These are phyloP conservation scores for Xiphorhynchus elegans DNA, from an alignment of 2,113 vertebrate genomes.

Conservation along the genomic window DNA sequence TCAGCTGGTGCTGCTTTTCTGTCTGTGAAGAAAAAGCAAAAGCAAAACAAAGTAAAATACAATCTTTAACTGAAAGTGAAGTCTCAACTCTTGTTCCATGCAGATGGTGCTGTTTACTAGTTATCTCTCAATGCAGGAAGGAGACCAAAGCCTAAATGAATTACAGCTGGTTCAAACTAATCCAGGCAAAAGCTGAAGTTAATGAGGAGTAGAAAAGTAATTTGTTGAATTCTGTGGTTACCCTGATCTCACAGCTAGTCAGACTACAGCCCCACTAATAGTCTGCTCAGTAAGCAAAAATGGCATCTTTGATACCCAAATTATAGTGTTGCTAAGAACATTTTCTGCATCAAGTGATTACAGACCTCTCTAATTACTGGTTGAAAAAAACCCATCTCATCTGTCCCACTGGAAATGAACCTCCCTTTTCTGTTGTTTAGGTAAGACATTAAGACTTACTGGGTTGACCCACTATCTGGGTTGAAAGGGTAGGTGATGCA, in stretches of 20 bases:
- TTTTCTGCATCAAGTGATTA: background rate
- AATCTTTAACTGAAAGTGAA: background rate
- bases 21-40: background rate
- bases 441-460: background rate
- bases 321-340: background rate
- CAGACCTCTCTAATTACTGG: background rate
- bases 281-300: background rate
- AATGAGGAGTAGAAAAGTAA: constrained; percentile 22
- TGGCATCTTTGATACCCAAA: background rate
- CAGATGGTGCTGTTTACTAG: constrained; percentile 59
- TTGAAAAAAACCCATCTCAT: background rate
- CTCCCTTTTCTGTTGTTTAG: background rate
- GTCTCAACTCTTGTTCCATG: background rate
- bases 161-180: constrained; percentile 38
- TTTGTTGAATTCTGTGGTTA: constrained; percentile 21
- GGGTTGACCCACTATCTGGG: background rate
- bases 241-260: background rate
- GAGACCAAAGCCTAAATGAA: constrained; percentile 24
- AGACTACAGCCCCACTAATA: background rate
- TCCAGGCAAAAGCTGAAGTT: constrained; percentile 25
- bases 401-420: background rate
- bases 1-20: constrained; percentile 25
- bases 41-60: background rate
- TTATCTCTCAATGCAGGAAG: constrained; percentile 5
- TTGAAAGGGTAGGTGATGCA: background rate